Evolutionary conservation across 2,113 vertebrate species (phyloP), one percentile per base, ranked within the genome.

Genomic region (Nannobrachium achirus): DNA sequence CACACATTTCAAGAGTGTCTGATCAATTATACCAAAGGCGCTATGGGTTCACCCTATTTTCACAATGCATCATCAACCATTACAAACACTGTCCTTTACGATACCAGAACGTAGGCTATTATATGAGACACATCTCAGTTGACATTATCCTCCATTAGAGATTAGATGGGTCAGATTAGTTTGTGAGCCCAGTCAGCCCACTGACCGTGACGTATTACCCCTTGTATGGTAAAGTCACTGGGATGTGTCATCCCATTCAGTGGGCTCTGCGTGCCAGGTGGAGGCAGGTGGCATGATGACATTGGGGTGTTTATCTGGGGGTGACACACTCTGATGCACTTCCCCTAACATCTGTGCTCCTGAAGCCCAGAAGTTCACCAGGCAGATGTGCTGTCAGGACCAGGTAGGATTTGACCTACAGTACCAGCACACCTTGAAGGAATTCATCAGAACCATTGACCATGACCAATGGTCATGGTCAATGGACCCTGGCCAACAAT

Each of bases 121-220:
- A 7, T 20, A 18, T 6, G 52, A 9, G 53, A 56, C 53, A 56
- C 8, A 49, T 58, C 11, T 20, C 8, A 14, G 11, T 0, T 44
- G 10, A 44, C 1, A 13, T 8, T 10, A 38, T 8, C 11, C 11
- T 45, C 44, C 44, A 11, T 19, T 25, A 20, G n/a, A 13, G 9
- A 66, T 66, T 44, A 39, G 49, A 65, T 52, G 9, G 61, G 50
- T 49, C 59, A 10, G 13, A 39, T 66, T 11, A 60, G 11, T 67
- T 56, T 3, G n/a, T 14, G 40, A 20, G 10, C n/a, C n/a, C n/a
- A n/a, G n/a, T n/a, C n/a, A n/a, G n/a, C n/a, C 10, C 51, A 39
- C 25, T 57, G 7, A 18, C 41, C 44, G 6, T 53, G 45, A 66
- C 41, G 52, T n/a, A 70, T 69, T 63, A 62, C 61, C 42, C 50